Base-by-base conservation (phyloP, 2,113 vertebrate genomes). In the Ranitomeya variabilis region DNA sequence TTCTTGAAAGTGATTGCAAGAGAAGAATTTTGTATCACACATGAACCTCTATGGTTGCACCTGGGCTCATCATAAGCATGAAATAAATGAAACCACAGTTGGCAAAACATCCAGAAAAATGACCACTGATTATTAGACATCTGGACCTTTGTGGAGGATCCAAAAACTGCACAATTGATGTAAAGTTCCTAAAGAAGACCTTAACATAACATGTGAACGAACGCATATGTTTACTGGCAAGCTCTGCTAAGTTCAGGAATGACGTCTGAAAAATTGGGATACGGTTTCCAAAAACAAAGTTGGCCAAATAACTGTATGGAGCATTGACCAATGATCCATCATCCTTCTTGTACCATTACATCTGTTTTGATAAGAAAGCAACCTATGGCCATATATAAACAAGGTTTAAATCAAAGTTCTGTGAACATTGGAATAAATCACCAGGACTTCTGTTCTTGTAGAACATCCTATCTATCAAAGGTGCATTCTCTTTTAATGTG, bases 281-380 rank as follows among this genome's bases (percentile, higher is more conserved):
- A 54, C 26, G 19, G 80, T 76, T 88, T 83, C 87, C 80, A 83
- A 88, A 80, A 59, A 14, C 0, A 82, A 64, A 88, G 37, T 88
- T 88, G 87, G 67, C 87, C 54, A 57, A 60, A 14, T 64, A 62
- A 37, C 80, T 16, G 37, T 10, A 52, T 55, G 37, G 26, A 81
- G 19, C 26, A 13, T 37, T 83, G 55, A 83, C 66, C 54, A 76
- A 73, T 76, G 71, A 83, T 88, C 80, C 55, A 71, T 88, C 86
- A 83, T 60, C 57, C 64, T 82, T 69, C 80, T 66, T 26, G 67
- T n/a, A 52, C 67, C 71, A 57, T 83, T 80, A 83, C 73, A 60
- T 83, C 87, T 88, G 80, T 88, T 88, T 88, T 76, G 87, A 88
- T 88, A 83, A 88, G 69, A 62, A 83, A 83, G 76, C 80, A 76